Conservation (phyloP, 1,140 invertebrate species). For the Macrotrachela quadricornifera region DNA sequence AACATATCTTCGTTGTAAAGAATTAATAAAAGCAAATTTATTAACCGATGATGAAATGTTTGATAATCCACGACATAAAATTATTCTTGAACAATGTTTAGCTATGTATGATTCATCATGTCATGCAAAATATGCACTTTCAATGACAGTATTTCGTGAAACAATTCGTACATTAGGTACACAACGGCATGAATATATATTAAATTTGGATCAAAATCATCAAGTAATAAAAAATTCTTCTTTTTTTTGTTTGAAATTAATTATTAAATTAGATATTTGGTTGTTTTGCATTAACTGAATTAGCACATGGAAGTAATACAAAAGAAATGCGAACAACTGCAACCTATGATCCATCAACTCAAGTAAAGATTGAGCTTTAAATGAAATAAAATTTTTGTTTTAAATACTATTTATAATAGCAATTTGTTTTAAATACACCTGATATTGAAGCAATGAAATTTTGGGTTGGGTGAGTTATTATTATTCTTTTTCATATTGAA, state of each 20-base stretch:
- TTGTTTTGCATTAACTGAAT: slow-evolving; percentile 74
- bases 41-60: slow-evolving; percentile 37
- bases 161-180: no score
- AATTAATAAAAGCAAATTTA: slow-evolving; percentile 18
- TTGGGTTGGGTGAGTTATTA: no score
- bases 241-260: no score
- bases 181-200: no score
- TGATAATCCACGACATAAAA: slow-evolving; percentile 26
- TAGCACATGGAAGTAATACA: slow-evolving; percentile 77
- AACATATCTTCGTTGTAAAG: no score
- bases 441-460: no score
- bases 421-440: no score
- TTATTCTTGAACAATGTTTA: slow-evolving; percentile 29
- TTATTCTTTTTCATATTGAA: no score
- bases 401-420: not conserved
- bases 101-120: slow-evolving; percentile 49
- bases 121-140: slow-evolving; percentile 33
- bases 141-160: no score
- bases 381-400: not conserved
- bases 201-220: no score
- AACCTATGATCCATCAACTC: slow-evolving; percentile 49
- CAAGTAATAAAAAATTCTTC: no score
- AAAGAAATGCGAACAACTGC: slow-evolving; percentile 70
- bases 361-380: slow-evolving; percentile 17
- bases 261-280: slow-evolving; percentile 34